Percentiles rank a stretch among this genome's conserved stretches.
Conservation (phyloP, 2,888 invertebrate genomes). For the Podabrus alpinus region DNA sequence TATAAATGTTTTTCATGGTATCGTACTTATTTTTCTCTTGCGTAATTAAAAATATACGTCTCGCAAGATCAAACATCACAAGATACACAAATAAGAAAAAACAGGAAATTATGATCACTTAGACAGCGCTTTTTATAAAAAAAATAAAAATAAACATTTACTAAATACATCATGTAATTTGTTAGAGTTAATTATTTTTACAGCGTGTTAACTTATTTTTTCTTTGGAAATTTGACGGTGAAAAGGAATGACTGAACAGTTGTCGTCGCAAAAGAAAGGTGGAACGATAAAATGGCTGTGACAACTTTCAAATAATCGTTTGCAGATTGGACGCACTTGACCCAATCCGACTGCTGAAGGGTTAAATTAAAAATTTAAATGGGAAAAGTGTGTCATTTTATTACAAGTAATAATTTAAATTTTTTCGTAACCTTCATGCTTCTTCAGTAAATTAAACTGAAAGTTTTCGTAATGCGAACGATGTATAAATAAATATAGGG, state of each 20-base stretch:
- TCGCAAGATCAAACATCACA: not conserved
- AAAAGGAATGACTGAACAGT: too few relatives aligned
- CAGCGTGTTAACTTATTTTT: not conserved
- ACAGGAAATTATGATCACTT: not conserved
- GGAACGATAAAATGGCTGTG: not conserved
- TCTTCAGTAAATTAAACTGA: not conserved
- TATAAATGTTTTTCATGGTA: not conserved
- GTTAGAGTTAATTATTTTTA: not conserved
- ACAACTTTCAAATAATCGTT: not conserved
- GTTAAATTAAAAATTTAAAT: not conserved
- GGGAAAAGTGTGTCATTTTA: not conserved
- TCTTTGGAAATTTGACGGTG: not conserved
- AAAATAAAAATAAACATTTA: not conserved
- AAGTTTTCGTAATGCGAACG: not conserved
- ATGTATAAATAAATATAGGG: too few relatives aligned
- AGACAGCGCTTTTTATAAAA: not conserved
- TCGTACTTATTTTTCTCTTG: not conserved
- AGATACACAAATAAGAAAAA: not conserved
- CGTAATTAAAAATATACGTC: not conserved
- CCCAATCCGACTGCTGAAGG: not conserved
- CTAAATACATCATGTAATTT: not conserved
- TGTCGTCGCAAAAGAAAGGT: not conserved
- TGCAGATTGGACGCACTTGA: not conserved
- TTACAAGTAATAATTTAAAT: not conserved
- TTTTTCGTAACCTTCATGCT: not conserved